Base-by-base conservation (phyloP, 1,140 invertebrate genomes). In the Lepidurus apus region DNA sequence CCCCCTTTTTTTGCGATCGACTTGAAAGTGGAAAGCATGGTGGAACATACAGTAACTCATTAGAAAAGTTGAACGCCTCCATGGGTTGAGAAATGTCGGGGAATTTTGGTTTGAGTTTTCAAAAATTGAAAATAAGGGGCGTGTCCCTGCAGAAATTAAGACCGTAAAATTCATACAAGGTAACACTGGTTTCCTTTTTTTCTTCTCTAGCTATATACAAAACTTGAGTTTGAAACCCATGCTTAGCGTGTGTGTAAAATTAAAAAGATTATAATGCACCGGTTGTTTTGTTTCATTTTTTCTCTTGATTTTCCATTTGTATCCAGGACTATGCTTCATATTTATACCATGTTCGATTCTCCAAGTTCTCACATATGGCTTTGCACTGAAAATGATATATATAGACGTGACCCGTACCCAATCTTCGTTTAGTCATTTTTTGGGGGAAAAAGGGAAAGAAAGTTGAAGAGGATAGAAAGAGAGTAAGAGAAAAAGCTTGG, bases 331-430 rank as follows among this genome's bases (percentile, higher is more conserved):
- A 34, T 34, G 34, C 34, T 34, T 34, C 34, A 34, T 34, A 34
- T 34, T 34, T 34, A 34, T 34, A 34, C 34, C 53, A 4, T 21
- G 21, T 65, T 7, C 7, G 53, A 21, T 13, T 65, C 53, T 65
- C 53, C 53, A 65, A 65, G 21, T 13, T 65, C 21, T 21, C 17
- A 65, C 21, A n/a, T 21, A 65, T 65, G 53, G 21, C 17, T 65
- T 65, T 65, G 53, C 53, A 65, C 53, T 65, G 53, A 65, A 65
- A 65, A 65, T 65, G 53, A 65, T 65, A 65, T 65, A 65, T 13
- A 65, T 65, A 13, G 53, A n/a, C 34, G 34, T 65, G 53, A 65
- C 53, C 53, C 53, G 53, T 65, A 65, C 53, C 53, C 53, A 65
- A 65, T 65, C 53, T 65, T 65, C 53, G 53, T 65, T 65, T 47